These are phyloP conservation scores for Perca flavescens DNA, from an alignment of 2,113 vertebrate genomes.

Conservation along the genomic window DNA sequence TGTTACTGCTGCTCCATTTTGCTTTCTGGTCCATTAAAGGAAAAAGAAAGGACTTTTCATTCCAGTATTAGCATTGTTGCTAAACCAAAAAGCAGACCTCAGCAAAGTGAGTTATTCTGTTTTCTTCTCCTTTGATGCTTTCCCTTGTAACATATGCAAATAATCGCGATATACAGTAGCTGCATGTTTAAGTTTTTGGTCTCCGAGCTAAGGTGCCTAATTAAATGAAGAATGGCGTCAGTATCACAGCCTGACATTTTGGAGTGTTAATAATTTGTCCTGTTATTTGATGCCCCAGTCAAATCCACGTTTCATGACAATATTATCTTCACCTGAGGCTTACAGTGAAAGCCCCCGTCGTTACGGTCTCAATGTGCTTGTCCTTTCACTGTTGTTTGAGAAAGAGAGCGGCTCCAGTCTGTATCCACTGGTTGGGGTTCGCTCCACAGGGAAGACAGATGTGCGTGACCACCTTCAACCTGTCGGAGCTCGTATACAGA, in stretches of 20 bases:
- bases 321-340: not conserved
- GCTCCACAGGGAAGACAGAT: slow-evolving; percentile 91
- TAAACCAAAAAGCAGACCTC: not conserved
- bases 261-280: not conserved
- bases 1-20: not conserved
- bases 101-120: slow-evolving; percentile 4
- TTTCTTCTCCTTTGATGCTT: slow-evolving; percentile 15
- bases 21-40: not conserved
- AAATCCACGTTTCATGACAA: not conserved
- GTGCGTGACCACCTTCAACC: slow-evolving; percentile 91
- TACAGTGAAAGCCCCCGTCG: not conserved
- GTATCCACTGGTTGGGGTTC: slow-evolving; percentile 92
- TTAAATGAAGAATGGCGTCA: not conserved
- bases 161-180: slow-evolving; percentile 3
- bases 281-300: not conserved
- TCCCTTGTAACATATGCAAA: slow-evolving; percentile 13
- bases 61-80: not conserved
- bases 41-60: not conserved
- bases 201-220: slow-evolving; percentile 9
- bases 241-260: not conserved
- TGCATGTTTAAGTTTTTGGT: slow-evolving; percentile 10
- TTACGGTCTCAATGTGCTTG: not conserved
- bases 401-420: slow-evolving; percentile 94
- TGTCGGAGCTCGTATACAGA: slow-evolving; percentile 90
- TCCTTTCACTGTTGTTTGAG: slow-evolving; percentile 90